phyloP scores from a whole-genome alignment of 2,797 vertebrate genomes.

The Smutsia gigantea region DNA sequence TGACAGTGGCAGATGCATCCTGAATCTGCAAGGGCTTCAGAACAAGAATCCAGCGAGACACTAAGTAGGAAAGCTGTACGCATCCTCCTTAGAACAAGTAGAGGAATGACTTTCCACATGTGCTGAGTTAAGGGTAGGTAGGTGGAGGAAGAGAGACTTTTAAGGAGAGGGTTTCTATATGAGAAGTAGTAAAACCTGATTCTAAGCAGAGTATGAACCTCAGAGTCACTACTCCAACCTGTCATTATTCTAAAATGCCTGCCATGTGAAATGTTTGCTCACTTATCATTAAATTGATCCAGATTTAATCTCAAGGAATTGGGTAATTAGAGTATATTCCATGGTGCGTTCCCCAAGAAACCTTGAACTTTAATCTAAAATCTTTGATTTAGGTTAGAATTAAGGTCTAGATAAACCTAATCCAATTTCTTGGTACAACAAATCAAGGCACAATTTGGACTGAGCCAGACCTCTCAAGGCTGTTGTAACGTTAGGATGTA shows the following conservation, averaged over 20 bases:
- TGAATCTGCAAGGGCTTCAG: background rate
- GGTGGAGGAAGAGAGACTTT: background rate
- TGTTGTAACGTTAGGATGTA: background rate
- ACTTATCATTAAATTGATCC: background rate
- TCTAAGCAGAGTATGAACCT: background rate
- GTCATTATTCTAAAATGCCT: background rate
- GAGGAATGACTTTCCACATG: background rate
- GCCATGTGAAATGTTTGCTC: background rate
- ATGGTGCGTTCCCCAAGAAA: background rate
- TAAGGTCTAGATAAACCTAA: background rate
- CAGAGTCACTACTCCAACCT: background rate
- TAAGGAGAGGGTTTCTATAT: background rate
- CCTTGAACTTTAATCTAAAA: background rate
- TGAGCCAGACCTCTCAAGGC: background rate
- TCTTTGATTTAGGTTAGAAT: slow-evolving; percentile 21
- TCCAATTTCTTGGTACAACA: background rate
- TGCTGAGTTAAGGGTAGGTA: background rate
- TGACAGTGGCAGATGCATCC: background rate
- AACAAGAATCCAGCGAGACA: background rate
- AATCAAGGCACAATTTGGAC: background rate
- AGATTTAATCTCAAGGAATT: background rate
- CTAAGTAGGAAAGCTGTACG: background rate
- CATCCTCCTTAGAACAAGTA: background rate
- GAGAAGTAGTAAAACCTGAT: background rate
- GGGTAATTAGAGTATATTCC: background rate